A percentile compares a stretch with the other conserved stretches of the same genome.
phyloP scores from a whole-genome alignment of 2,888 invertebrate species.

The Lumbricus terrestris region DNA sequence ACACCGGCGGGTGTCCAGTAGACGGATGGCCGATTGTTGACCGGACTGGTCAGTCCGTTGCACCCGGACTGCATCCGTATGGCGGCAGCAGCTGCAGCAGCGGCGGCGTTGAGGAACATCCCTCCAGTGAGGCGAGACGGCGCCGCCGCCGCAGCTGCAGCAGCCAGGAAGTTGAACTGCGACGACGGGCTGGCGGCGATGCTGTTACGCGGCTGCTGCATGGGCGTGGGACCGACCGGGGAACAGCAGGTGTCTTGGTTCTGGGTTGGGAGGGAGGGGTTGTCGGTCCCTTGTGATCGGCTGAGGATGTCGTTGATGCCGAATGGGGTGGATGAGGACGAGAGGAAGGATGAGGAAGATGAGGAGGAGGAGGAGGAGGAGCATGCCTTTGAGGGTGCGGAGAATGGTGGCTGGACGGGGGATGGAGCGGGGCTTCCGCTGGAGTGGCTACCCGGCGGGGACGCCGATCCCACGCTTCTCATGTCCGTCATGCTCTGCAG shows the following conservation, averaged over 20 bases:
- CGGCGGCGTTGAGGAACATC: constrained; percentile 3
- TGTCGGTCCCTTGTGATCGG: not conserved
- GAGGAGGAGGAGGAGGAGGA: constrained; percentile 15
- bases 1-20: constrained; percentile 10
- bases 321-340: constrained; percentile 21
- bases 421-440: not conserved
- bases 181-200: not conserved
- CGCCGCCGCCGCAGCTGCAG: too few species aligned
- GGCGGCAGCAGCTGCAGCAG: not conserved
- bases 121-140: not conserved
- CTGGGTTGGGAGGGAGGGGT: not conserved
- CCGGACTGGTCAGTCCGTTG: not conserved
- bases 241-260: not conserved
- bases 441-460: not conserved
- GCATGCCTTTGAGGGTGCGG: not conserved
- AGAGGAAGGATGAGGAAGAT: not conserved
- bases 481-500: constrained; percentile 11
- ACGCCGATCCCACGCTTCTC: not conserved
- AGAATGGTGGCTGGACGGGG: not conserved
- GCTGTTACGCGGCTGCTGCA: not conserved
- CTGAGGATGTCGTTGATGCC: constrained; percentile 29
- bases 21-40: not conserved
- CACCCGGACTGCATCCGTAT: not conserved
- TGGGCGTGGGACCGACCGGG: not conserved
- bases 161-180: constrained; percentile 6